Evolutionary conservation across 2,888 invertebrate species (phyloP), one percentile per base, ranked within the genome.

Genomic region (Xylophagus ater): DNA sequence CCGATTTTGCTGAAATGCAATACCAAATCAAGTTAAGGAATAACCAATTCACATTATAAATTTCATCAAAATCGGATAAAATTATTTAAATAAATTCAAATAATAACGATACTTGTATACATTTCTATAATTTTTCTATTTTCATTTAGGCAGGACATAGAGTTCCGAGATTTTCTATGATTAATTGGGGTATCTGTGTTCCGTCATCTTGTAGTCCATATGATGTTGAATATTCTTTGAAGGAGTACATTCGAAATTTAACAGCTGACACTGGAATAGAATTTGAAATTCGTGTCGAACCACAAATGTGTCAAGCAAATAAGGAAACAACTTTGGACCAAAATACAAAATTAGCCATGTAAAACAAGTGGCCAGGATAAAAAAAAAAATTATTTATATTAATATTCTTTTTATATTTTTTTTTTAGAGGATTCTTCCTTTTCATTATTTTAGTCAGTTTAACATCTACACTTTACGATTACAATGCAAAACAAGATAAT

Each of bases 171-270:
- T 75, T 70, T 50, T 71, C 72, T 6, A 70, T 69, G 13, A 66
- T 74, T 26, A 70, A 73, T 47, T 76, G 75, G 75, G 75, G 69
- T 2, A 48, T 76, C 3, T 76, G 76, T 49, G 63, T 71, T 2
- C 76, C 76, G 2, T 60, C 66, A 8, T 60, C 66, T 2, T 76
- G 76, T 51, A 60, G 65, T 2, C 37, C 66, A 2, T 45, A 56
- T n/a, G 75, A 76, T 49, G 68, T 74, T 3, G 66, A 71, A 51
- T 48, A 58, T 2, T 69, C 70, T 3, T 51, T 74, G 14, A 58
- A 56, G 37, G 56, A 62, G 15, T 57, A 56, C 0, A 49, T 72
- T 3, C 52, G 56, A 2, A 56, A 53, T 13, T 58, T 70, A 35
- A 53, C 68, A 0, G 54, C 58, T 4, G 59, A 59, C 10, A 70